Evolutionary conservation across 2,797 vertebrate genomes (phyloP), one percentile per base, ranked within the genome.

Genomic region (Myotis findleyi): DNA sequence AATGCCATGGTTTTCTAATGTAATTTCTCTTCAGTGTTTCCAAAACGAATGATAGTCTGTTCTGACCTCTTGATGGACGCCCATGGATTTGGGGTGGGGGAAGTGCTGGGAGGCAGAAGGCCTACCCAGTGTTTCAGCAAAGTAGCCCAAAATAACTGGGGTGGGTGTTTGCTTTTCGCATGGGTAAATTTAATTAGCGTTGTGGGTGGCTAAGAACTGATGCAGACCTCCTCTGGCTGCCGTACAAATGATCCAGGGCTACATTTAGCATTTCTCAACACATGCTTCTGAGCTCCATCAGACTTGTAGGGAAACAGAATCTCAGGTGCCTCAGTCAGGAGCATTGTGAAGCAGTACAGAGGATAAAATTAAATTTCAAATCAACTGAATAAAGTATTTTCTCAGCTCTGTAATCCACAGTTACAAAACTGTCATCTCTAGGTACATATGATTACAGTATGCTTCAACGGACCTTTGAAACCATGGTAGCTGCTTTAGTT

Each of bases 161-260:
- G 81, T 97, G 82, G 59, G 96, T 95, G 94, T 95, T 97, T 98
- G 89, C 93, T 90, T 97, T 98, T 96, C 96, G 97, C 89, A 85
- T 91, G 94, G 89, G 95, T 96, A 96, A 94, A 97, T 97, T 96
- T 97, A 97, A 98, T 97, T 97, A 97, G 53, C 53, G 62, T 89
- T 91, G 93, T 93, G 87, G 79, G 85, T 96, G 96, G 95, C 55
- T 97, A 68, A 96, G 55, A 87, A 94, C 89, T 51, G 84, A 92
- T 75, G 51, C 88, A 91, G 93, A 72, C 95, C 77, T 96, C 80
- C 47, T n/a, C 73, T 59, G 95, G 25, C 38, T 62, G 69, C 30
- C 73, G 44, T 49, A 73, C 80, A 96, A 98, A 85, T 85, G 81
- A 92, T 55, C 68, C 41, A 88, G 38, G 82, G 76, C 71, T 93